Base-by-base conservation (phyloP, 2,113 vertebrate genomes). In the Cygnus atratus region DNA sequence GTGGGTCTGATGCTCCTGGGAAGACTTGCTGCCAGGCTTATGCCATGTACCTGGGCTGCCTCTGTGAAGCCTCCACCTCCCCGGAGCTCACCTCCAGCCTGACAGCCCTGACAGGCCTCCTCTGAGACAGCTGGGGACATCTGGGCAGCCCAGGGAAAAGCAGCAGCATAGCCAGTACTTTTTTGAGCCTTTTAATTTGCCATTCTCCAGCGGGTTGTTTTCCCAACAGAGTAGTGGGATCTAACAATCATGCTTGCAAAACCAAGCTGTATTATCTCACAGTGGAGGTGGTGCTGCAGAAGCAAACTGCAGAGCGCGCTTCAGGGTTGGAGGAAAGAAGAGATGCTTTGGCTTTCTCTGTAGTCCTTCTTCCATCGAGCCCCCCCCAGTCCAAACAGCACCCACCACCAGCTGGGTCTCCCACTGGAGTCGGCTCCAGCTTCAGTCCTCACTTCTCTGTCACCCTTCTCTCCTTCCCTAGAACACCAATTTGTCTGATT, bases 401-500 rank as follows among this genome's bases (percentile, higher is more conserved):
- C 41, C 80, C 58, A 43, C 59, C 79, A 46, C 66, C 87, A 89
- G 55, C 58, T 0, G 0, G 68, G 70, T 14, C 41, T 12, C 13
- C 44, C 44, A 6, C 19, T 65, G 21, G 43, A 54, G 28, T 6
- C 0, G 0, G 18, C 58, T 92, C 48, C 75, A 71, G 26, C 73
- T 90, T 68, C 25, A 73, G 31, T 66, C 74, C 14, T 31, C 48
- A n/a, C 54, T 88, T 54, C 14, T 68, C 73, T 73, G 33, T 58
- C 39, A 29, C 71, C 80, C 67, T 57, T 74, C 62, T 78, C 67
- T 86, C 11, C 39, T 91, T 88, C 63, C 68, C 72, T 70, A 39
- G 39, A 86, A 82, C 62, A 63, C 58, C 58, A 58, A 20, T 89
- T 94, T 95, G 59, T 44, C 72, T 88, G 75, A 87, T 86, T 91